Evolutionary conservation across 2,797 vertebrate species (phyloP).

Genomic region (Xiphorhynchus erythropygius): DNA sequence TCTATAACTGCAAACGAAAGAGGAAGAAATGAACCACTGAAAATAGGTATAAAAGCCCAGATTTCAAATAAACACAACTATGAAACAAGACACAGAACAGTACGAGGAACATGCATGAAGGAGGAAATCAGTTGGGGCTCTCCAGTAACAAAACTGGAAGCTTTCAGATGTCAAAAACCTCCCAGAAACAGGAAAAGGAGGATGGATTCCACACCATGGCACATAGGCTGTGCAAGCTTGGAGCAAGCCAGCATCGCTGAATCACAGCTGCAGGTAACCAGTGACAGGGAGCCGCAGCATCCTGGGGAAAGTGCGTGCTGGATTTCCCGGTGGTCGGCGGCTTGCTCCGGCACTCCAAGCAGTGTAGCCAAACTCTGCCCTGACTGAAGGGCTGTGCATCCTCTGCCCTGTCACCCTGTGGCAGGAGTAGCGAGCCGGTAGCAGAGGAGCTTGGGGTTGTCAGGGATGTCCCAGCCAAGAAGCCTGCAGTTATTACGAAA

Average conservation of each 20-base stretch:
- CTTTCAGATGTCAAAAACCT: constrained; percentile 26
- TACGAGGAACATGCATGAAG: neutral
- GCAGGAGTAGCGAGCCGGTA: neutral
- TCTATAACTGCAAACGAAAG: neutral
- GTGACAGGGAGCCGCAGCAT: fast-evolving
- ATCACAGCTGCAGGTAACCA: neutral
- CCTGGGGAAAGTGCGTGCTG: fast-evolving
- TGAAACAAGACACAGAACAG: neutral
- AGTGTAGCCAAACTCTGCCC: neutral
- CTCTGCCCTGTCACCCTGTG: neutral
- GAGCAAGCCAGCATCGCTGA: neutral
- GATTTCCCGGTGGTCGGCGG: fast-evolving
- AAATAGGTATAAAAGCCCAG: neutral
- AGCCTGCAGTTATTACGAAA: neutral
- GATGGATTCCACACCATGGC: neutral
- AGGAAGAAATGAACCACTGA: neutral
- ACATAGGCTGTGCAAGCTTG: neutral
- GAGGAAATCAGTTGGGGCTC: neutral
- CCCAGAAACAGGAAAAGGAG: constrained; percentile 7
- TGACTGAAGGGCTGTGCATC: neutral
- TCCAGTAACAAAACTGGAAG: constrained; percentile 30
- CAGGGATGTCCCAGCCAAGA: neutral
- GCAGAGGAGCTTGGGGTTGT: neutral
- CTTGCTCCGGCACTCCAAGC: neutral
- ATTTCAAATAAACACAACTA: neutral